A percentile compares a stretch with the other conserved stretches of the same genome.
Conservation (phyloP, 2,113 vertebrate species). For the Varanus salvator region DNA sequence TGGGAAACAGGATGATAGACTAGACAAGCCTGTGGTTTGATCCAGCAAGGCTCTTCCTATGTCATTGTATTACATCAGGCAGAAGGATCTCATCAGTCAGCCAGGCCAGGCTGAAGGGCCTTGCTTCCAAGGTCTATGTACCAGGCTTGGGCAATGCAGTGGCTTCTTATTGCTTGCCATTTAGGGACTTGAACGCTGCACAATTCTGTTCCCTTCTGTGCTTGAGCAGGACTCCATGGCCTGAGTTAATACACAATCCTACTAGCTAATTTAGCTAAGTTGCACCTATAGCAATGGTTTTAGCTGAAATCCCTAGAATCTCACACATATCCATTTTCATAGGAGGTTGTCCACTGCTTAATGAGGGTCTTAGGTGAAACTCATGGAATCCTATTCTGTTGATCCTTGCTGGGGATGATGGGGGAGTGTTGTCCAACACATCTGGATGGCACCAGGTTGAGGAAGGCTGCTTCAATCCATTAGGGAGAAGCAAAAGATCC, state of each 20-base stretch:
- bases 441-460: no score
- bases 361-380: not conserved
- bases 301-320: no score
- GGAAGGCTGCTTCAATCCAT: not conserved
- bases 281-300: not conserved
- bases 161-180: not conserved
- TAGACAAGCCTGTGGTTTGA: not conserved
- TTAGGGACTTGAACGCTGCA: not conserved
- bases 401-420: no score
- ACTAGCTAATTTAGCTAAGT: not conserved
- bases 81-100: not conserved
- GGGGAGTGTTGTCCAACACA: no score
- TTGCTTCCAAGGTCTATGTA: not conserved
- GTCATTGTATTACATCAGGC: not conserved
- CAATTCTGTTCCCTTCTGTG: not conserved
- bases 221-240: not conserved
- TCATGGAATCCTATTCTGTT: not conserved
- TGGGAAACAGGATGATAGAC: no score
- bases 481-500: not conserved
- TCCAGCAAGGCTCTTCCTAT: not conserved
- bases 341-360: no score
- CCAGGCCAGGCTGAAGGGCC: not conserved
- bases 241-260: not conserved
- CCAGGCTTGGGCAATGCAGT: not conserved
- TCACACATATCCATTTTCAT: not conserved